These are phyloP conservation scores for Listronotus oregonensis DNA, from an alignment of 1,140 invertebrate species.

Conservation along the genomic window DNA sequence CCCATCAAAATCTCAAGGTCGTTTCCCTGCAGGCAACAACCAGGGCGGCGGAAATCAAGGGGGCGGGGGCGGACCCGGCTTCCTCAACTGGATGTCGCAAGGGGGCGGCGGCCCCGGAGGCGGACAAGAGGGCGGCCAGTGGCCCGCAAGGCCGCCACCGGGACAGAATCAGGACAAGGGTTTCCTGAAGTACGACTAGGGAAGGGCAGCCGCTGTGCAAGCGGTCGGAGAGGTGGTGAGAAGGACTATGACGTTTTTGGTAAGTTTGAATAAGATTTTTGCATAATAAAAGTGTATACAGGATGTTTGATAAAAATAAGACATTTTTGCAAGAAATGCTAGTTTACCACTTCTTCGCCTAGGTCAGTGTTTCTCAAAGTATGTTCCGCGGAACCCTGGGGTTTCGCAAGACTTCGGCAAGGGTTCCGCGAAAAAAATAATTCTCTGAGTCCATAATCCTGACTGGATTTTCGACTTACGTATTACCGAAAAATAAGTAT, in stretches of 20 bases:
- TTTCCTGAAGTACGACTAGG: constrained; percentile 55
- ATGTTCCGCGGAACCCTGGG: too few relatives aligned
- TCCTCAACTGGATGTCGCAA: constrained; percentile 55
- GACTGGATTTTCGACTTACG: too few relatives aligned
- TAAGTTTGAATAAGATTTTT: neutral
- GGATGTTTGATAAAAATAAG: too few relatives aligned
- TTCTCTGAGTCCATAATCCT: too few relatives aligned
- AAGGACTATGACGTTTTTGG: constrained; percentile 17
- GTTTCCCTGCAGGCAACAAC: constrained; percentile 44
- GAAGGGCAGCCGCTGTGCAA: constrained; percentile 23
- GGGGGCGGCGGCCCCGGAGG: constrained; percentile 42
- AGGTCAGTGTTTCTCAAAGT: too few relatives aligned
- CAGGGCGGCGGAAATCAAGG: constrained; percentile 51
- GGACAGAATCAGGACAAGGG: constrained; percentile 53
- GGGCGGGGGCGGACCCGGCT: constrained; percentile 51
- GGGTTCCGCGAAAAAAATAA: too few relatives aligned
- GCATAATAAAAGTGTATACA: too few relatives aligned
- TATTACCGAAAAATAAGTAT: too few relatives aligned
- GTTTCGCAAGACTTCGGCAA: too few relatives aligned
- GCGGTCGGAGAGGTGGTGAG: constrained; percentile 19
- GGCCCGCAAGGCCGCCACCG: constrained; percentile 50
- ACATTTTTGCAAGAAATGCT: too few relatives aligned
- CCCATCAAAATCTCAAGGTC: neutral
- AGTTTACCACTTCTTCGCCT: too few relatives aligned
- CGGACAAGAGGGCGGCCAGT: constrained; percentile 49